Evolutionary conservation across 1,140 invertebrate genomes (phyloP), one percentile per base, ranked within the genome.

Genomic region (Papilio polytes): DNA sequence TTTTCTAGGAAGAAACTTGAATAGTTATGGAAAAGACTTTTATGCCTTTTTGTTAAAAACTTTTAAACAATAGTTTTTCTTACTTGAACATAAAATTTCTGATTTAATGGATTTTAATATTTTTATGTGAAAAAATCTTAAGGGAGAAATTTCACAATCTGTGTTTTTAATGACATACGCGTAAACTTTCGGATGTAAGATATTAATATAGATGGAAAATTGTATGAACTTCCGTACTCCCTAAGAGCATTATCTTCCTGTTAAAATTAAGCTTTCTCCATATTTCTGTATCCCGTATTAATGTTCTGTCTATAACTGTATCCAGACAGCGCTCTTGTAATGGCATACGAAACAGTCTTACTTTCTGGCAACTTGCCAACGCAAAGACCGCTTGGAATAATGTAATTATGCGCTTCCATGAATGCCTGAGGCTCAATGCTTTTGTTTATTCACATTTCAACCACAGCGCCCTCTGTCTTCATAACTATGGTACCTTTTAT

Each of bases 291-390:
- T 6, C 26, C 26, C 31, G 15, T 70, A 70, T 31, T 70, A 70
- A 70, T 70, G 63, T 70, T 70, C 26, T 36, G 13, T 70, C 63
- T 70, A 70, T 70, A 70, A 70, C 22, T 70, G 13, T 70, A 36
- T 31, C 26, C 41, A 76, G 44, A 48, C 20, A 46, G 13, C n/a
- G 46, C 46, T 51, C 46, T 76, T 76, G 41, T 76, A 76, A 76
- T 76, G 46, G n/a, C 20, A 76, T 76, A 76, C 20, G 74, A 76
- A 76, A 51, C 44, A 76, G 74, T 76, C 20, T 48, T 76, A 51
- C 74, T 76, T 76, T 76, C 74, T 76, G 74, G 74, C 74, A 76
- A 76, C 74, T 76, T 76, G 74, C 74, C 74, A 76, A 44, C 20
- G 4, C 44, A 48, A 53, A 51, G 46, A 51, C 74, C 46, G 74